Base-by-base conservation (phyloP, 2,113 vertebrate genomes). In the Mixornis gularis region DNA sequence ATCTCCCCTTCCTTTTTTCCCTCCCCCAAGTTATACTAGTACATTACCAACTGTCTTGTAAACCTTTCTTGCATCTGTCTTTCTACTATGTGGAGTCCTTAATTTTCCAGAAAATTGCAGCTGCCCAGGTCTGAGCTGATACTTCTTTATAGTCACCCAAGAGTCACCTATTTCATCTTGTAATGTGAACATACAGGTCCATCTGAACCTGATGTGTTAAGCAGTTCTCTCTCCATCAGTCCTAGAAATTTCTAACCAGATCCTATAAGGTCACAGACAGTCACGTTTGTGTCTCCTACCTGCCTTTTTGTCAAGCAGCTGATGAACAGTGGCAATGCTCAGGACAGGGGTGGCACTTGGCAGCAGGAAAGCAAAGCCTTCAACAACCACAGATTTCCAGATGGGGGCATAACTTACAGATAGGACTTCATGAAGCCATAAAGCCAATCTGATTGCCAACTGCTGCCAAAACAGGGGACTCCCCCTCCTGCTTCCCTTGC, bases 271-370 rank as follows among this genome's bases (percentile, higher is more conserved):
- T 77, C 36, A 49, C 0, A 63, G 30, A 0, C 43, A 74, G 52
- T 4, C n/a, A 30, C 13, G 10, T 48, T 10, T 49, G 12, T 41
- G 8, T 17, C 14, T n/a, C 49, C 11, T 70, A 65, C 17, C 40
- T 73, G 29, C 29, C 49, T 65, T 17, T 72, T 17, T 15, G 1
- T 44, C 71, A 63, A 73, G 51, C n/a, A 72, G 38, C 71, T 70
- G 29, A 49, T 24, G 32, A 34, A 43, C 13, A 73, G 29, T 6
- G 1, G n/a, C 59, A 69, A n/a, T 1, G 3, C 27, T 17, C 13
- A 36, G 14, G 9, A 80, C 8, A 56, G 4, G 2, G 22, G 12
- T 21, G 10, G n/a, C 52, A 71, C 24, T n/a, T 2, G 0, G 27
- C 27, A 83, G 55, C 0, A 5, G 41, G 7, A 17, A 77, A 88